Evolutionary conservation across 2,888 invertebrate genomes (phyloP).

Genomic region (Melipona bicolor): DNA sequence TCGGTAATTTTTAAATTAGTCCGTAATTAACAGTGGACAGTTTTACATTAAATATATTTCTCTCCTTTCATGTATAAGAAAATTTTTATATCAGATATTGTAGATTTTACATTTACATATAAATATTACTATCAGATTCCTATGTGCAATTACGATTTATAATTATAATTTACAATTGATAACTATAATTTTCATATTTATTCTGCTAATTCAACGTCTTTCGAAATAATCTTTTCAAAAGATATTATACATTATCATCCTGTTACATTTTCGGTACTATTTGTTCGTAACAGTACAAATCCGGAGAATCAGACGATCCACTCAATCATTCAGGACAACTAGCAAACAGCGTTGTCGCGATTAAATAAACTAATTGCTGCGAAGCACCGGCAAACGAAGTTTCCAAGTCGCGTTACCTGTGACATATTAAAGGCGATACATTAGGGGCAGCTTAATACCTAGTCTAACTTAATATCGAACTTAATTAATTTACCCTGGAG

Average conservation of each 20-base stretch:
- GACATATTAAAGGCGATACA: conserved; percentile 46
- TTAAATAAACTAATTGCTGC: conserved; percentile 50
- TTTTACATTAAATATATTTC: too few species aligned
- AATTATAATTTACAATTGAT: too few species aligned
- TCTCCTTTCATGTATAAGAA: too few species aligned
- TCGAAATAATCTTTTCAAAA: not conserved
- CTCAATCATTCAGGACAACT: conserved; percentile 4
- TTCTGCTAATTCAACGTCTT: too few species aligned
- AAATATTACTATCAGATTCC: too few species aligned
- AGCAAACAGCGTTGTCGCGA: conserved; percentile 34
- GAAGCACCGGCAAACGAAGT: conserved; percentile 29
- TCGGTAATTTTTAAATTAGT: too few species aligned
- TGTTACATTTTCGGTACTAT: not conserved
- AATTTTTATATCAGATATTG: too few species aligned
- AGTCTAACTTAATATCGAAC: conserved; percentile 25
- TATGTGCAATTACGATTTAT: too few species aligned
- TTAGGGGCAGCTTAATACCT: conserved; percentile 29
- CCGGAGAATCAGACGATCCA: conserved; percentile 4
- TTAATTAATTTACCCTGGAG: conserved; percentile 37
- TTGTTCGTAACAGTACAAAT: not conserved
- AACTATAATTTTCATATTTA: too few species aligned
- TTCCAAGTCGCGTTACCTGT: conserved; percentile 35
- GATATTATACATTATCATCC: not conserved
- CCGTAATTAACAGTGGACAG: too few species aligned
- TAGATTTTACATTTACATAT: too few species aligned